Percentiles rank a stretch among this genome's conserved stretches.
phyloP scores from a whole-genome alignment of 92 coral and sea anemone genomes.

The Pocillopora meandrina region DNA sequence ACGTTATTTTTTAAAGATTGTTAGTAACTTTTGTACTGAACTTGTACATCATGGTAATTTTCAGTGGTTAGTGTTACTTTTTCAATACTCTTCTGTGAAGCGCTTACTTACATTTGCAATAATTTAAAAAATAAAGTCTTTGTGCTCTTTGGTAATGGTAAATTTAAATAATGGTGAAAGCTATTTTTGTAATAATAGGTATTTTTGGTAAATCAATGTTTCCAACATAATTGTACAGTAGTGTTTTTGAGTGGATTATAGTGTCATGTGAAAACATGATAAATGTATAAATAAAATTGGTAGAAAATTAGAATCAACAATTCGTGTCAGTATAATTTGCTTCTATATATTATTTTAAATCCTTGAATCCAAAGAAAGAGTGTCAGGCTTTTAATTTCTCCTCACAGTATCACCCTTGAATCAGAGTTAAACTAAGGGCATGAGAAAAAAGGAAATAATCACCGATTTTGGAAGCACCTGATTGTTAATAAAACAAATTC shows the following conservation, averaged over 20 bases:
- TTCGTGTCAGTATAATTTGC: background rate
- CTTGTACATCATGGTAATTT: background rate
- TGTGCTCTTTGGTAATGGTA: background rate
- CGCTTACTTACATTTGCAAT: background rate
- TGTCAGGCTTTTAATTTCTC: no score
- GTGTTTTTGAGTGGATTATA: constrained; percentile 15
- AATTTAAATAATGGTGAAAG: constrained; percentile 4
- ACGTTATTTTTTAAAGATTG: constrained; percentile 11
- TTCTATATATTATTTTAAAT: background rate
- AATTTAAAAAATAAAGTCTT: background rate
- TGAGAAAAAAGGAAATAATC: no score
- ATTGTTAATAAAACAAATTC: no score
- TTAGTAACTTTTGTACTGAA: constrained; percentile 22
- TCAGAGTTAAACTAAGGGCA: no score
- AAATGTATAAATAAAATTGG: background rate
- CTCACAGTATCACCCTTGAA: no score
- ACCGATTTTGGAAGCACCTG: no score
- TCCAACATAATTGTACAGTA: constrained; percentile 24
- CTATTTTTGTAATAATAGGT: constrained; percentile 45
- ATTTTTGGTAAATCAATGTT: constrained; percentile 36
- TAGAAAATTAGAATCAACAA: constrained; percentile 18
- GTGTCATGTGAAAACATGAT: background rate
- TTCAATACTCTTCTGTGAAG: background rate
- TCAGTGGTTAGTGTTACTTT: background rate
- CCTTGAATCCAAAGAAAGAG: no score